These are phyloP conservation scores for Siniperca obscura DNA, from an alignment of 2,797 vertebrate species.

Conservation along the genomic window DNA sequence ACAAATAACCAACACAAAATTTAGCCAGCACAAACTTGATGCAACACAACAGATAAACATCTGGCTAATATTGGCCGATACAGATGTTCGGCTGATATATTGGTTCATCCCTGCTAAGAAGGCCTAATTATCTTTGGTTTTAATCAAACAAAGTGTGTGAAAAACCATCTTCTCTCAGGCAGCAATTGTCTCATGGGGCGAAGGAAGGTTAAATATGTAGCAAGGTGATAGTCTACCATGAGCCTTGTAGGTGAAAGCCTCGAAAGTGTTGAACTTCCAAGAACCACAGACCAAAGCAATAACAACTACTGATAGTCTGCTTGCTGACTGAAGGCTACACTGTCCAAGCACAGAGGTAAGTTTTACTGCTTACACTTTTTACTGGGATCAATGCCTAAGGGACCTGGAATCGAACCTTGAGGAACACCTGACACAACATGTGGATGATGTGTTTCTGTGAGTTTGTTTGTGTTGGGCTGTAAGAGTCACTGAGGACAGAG, in stretches of 20 bases:
- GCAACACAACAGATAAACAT: too few relatives aligned
- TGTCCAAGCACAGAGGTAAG: background rate
- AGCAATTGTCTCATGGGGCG: background rate
- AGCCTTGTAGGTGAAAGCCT: background rate
- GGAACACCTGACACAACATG: background rate
- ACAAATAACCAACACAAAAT: too few relatives aligned
- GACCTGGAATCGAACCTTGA: background rate
- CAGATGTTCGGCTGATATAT: too few relatives aligned
- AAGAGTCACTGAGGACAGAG: constrained; percentile 17
- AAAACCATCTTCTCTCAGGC: background rate
- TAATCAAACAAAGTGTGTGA: background rate
- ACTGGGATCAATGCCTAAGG: background rate
- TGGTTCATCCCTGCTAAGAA: background rate
- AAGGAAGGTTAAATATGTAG: background rate
- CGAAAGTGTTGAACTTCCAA: background rate
- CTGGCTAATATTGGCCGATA: too few relatives aligned
- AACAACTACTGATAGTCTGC: background rate
- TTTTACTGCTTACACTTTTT: background rate
- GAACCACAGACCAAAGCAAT: background rate
- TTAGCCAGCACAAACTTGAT: too few relatives aligned
- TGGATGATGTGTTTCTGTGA: background rate
- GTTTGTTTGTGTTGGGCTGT: constrained; percentile 12
- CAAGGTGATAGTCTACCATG: background rate
- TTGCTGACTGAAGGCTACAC: background rate
- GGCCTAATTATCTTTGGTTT: background rate